Percentiles rank a stretch among this genome's conserved stretches.
phyloP scores from a whole-genome alignment of 2,797 vertebrate species.

The Gadopsis marmoratus region DNA sequence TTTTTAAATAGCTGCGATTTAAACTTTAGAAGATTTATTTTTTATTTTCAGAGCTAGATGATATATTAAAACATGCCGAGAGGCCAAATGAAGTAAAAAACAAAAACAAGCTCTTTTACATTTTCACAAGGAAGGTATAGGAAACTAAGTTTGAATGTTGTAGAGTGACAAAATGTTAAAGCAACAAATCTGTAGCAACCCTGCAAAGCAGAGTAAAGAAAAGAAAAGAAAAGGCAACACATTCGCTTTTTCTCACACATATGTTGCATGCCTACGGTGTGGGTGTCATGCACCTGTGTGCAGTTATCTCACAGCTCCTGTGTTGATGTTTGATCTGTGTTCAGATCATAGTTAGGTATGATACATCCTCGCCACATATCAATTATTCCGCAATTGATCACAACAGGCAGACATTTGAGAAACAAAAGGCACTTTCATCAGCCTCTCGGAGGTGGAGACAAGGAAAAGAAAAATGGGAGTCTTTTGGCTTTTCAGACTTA shows the following conservation, averaged over 20 bases:
- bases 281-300: constrained; percentile 50
- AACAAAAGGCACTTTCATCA: constrained; percentile 82
- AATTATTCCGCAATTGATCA: constrained; percentile 75
- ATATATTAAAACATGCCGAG: not conserved
- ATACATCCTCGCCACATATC: constrained; percentile 70
- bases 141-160: not conserved
- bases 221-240: not conserved
- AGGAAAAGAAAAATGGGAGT: constrained; percentile 78
- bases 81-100: not conserved
- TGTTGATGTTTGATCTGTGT: constrained; percentile 59
- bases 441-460: constrained; percentile 68
- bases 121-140: not conserved
- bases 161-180: not conserved
- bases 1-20: constrained; percentile 20
- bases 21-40: not conserved
- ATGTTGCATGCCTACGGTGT: constrained; percentile 23
- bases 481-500: constrained; percentile 83
- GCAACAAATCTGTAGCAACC: not conserved
- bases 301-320: constrained; percentile 41
- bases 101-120: not conserved
- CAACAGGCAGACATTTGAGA: constrained; percentile 69
- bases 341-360: constrained; percentile 51
- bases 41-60: not conserved
- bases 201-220: not conserved
- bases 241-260: constrained; percentile 24